phyloP scores from a whole-genome alignment of 2,797 vertebrate species.

The Sebastes vulpes region DNA sequence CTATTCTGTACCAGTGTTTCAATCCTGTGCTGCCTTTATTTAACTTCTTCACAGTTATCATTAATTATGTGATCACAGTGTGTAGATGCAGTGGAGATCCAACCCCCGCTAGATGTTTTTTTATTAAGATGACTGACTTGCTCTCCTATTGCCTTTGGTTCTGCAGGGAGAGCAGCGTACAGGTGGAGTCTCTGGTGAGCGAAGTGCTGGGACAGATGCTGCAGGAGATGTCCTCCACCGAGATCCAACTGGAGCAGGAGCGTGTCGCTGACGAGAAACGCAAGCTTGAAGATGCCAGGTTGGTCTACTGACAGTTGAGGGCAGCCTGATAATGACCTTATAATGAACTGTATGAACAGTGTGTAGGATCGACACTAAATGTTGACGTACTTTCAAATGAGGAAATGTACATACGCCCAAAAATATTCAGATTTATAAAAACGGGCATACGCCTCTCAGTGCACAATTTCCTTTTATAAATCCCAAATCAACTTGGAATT shows the following conservation, averaged over 20 bases:
- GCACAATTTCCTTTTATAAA: no score
- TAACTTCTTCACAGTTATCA: background rate
- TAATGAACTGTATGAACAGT: background rate
- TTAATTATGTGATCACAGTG: background rate
- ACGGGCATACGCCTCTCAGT: no score
- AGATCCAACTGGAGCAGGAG: constrained; percentile 83
- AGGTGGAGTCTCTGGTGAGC: constrained; percentile 83
- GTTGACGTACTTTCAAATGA: accelerated
- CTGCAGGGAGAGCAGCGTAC: constrained; percentile 84
- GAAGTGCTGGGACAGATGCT: constrained; percentile 86
- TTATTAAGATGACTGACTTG: background rate
- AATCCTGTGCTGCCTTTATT: background rate
- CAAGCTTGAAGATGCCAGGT: constrained; percentile 91
- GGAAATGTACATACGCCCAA: accelerated
- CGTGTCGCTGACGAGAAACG: constrained; percentile 87
- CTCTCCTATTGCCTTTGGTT: background rate
- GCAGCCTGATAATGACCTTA: background rate
- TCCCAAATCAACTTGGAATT: no score
- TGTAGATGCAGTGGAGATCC: background rate
- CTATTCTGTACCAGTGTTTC: background rate
- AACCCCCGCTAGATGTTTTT: background rate
- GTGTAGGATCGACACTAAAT: no score
- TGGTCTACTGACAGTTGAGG: background rate
- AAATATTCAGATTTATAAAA: no score
- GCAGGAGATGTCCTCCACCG: constrained; percentile 74